These are phyloP conservation scores for Procambarus virginalis DNA, from an alignment of 1,140 invertebrate species.

Conservation along the genomic window DNA sequence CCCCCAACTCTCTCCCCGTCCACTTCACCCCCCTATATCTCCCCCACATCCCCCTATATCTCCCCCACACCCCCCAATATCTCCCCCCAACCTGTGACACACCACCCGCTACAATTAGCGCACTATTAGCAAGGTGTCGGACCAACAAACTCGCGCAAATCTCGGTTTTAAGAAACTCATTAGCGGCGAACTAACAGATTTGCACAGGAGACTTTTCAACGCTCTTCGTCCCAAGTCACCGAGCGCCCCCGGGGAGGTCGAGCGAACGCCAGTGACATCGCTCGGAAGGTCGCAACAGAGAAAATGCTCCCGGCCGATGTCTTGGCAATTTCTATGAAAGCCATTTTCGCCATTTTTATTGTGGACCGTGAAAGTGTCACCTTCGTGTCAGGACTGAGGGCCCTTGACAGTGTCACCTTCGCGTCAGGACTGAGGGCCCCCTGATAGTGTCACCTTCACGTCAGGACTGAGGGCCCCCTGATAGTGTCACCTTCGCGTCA, in stretches of 20 bases:
- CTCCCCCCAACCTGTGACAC: background rate
- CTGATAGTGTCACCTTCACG: too few species aligned
- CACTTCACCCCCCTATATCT: too few species aligned
- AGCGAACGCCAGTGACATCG: background rate
- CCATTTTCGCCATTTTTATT: background rate
- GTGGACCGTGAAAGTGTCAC: too few species aligned
- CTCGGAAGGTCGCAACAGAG: too few species aligned
- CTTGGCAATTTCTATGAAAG: background rate
- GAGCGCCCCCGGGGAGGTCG: too few species aligned
- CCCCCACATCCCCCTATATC: too few species aligned
- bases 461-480: too few species aligned
- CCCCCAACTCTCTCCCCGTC: too few species aligned
- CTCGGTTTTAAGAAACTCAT: background rate
- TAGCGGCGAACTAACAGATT: background rate
- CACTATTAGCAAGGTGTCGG: background rate
- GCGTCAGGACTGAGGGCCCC: too few species aligned
- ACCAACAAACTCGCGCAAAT: background rate
- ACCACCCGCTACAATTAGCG: background rate
- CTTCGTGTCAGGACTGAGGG: too few species aligned
- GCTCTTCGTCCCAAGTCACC: background rate
- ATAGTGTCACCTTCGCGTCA: too few species aligned
- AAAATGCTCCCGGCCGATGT: background rate
- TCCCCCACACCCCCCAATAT: background rate
- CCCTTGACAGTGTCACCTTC: too few species aligned
- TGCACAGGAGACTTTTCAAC: background rate